Percentiles rank a stretch among this genome's conserved stretches.
Evolutionary conservation across 2,113 vertebrate species (phyloP).

Genomic region (Paraplagusia blochii): DNA sequence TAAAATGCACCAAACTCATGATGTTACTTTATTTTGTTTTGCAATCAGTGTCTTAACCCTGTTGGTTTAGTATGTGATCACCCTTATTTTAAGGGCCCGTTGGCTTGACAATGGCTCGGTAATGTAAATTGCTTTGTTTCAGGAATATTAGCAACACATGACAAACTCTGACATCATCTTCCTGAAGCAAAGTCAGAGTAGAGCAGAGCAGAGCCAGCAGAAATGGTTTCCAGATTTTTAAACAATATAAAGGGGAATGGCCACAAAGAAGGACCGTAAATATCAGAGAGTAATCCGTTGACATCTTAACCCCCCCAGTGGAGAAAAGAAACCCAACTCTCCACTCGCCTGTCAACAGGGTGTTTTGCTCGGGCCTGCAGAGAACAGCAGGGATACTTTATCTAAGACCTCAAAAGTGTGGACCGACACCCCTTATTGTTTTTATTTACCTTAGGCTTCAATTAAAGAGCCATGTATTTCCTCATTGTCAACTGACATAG

Average conservation of each 20-base stretch:
- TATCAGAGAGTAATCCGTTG: slow-evolving; percentile 35
- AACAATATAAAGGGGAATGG: slow-evolving; percentile 37
- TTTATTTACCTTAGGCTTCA: slow-evolving; percentile 18
- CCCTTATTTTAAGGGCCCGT: slow-evolving; percentile 28
- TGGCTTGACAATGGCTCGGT: slow-evolving; percentile 42
- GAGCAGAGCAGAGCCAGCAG: slow-evolving; percentile 18
- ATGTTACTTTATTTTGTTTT: too few species aligned
- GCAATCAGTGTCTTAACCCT: too few species aligned
- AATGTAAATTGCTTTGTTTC: slow-evolving; percentile 35
- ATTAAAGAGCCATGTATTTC: slow-evolving; percentile 5
- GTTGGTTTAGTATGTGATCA: too few species aligned
- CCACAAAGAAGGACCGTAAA: slow-evolving; percentile 35
- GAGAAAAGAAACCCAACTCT: slow-evolving; percentile 31
- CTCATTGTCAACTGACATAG: slow-evolving; percentile 28
- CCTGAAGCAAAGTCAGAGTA: slow-evolving; percentile 15
- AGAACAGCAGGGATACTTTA: slow-evolving; percentile 5
- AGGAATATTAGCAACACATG: slow-evolving; percentile 60
- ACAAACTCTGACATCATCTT: slow-evolving; percentile 67
- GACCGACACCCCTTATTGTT: neutral
- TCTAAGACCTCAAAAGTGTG: slow-evolving; percentile 13
- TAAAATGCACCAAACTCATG: neutral
- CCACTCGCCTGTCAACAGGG: slow-evolving; percentile 27
- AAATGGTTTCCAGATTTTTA: slow-evolving; percentile 65
- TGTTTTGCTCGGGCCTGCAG: slow-evolving; percentile 22
- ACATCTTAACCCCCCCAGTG: slow-evolving; percentile 23